phyloP scores from a whole-genome alignment of 2,113 vertebrate genomes.

The Brachirus orientalis region DNA sequence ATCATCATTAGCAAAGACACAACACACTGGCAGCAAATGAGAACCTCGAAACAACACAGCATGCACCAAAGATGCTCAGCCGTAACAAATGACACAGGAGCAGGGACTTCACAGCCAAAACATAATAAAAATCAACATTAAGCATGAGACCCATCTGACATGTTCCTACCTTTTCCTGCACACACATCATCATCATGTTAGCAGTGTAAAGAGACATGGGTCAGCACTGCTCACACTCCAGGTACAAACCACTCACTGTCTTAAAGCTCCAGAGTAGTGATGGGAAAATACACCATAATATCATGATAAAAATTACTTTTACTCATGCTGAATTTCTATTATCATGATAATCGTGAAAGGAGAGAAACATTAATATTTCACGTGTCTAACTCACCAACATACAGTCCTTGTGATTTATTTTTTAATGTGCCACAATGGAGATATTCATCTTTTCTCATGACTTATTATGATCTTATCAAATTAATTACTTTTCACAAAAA shows the following conservation, averaged over 20 bases:
- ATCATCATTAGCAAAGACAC: background rate
- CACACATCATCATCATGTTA: constrained; percentile 68
- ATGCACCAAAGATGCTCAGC: constrained; percentile 29
- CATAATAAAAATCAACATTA: constrained; percentile 5
- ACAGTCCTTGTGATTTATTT: no score
- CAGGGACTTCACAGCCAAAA: background rate
- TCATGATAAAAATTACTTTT: no score
- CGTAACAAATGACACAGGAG: constrained; percentile 20
- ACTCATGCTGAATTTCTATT: no score
- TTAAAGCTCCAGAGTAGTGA: no score
- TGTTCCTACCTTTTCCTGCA: constrained; percentile 92
- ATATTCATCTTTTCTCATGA: no score
- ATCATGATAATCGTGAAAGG: no score
- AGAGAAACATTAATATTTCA: no score
- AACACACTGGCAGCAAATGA: constrained; percentile 25
- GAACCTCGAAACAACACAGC: constrained; percentile 1
- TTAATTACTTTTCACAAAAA: no score
- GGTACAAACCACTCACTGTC: background rate
- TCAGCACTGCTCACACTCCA: constrained; percentile 30
- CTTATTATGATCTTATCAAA: no score
- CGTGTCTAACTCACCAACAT: no score
- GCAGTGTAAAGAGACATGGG: constrained; percentile 61
- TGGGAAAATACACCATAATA: no score
- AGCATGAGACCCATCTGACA: constrained; percentile 19
- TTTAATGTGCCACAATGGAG: no score